These are phyloP conservation scores for Loxodonta africana DNA, from an alignment of 2,113 vertebrate genomes.

Conservation along the genomic window DNA sequence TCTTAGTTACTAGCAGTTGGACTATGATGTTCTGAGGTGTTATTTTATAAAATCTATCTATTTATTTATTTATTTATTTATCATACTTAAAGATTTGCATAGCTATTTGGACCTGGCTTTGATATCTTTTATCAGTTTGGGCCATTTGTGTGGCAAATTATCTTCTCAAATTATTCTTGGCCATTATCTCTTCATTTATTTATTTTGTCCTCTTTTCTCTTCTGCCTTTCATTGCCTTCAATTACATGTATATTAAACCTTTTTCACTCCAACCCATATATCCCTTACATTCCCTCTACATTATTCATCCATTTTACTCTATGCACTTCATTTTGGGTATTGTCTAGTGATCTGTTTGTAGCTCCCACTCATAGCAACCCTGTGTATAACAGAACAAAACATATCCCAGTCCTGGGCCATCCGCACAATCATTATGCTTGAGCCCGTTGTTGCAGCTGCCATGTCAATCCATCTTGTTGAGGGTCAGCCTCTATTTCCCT, in stretches of 20 bases:
- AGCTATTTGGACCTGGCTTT: neutral
- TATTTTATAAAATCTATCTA: neutral
- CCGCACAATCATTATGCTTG: too few species aligned
- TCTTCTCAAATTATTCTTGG: neutral
- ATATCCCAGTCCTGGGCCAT: too few species aligned
- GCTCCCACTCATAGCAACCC: neutral
- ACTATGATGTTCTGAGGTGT: neutral
- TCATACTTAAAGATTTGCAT: neutral
- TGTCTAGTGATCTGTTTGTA: neutral
- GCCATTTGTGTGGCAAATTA: neutral
- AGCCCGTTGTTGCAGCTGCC: too few species aligned
- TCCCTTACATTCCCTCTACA: neutral
- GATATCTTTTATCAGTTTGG: neutral
- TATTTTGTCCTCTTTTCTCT: neutral
- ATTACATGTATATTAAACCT: neutral
- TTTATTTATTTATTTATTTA: neutral
- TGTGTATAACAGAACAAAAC: too few species aligned
- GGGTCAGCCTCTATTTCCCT: too few species aligned
- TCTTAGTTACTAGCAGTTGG: neutral
- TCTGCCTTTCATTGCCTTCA: neutral
- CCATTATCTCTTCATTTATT: neutral
- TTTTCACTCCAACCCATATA: neutral
- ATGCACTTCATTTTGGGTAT: neutral
- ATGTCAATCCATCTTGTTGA: too few species aligned
- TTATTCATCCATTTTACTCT: neutral